phyloP scores from a whole-genome alignment of 2,888 invertebrate genomes.

The Lasiommata megera region DNA sequence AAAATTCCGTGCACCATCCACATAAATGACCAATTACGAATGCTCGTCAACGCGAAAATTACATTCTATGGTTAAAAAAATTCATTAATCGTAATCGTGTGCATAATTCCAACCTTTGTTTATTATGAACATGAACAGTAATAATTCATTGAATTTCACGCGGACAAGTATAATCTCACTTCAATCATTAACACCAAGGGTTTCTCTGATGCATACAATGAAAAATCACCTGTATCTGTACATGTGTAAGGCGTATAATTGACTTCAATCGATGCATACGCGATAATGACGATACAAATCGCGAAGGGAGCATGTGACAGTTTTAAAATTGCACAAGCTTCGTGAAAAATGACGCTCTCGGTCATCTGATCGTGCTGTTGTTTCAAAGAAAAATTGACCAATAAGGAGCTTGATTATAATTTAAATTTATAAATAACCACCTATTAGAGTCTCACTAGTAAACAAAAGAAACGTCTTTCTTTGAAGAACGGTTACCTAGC shows the following conservation, averaged over 20 bases:
- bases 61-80: conserved; percentile 7
- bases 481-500: neutral
- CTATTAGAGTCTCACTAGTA: neutral
- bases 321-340: conserved; percentile 47
- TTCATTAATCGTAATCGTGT: conserved; percentile 23
- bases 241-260: conserved; percentile 27
- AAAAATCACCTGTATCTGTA: conserved; percentile 24
- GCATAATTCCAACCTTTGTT: conserved; percentile 32
- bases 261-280: conserved; percentile 11
- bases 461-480: neutral
- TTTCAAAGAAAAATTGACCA: conserved; percentile 24
- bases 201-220: conserved; percentile 6
- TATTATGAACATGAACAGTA: conserved; percentile 26
- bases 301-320: conserved; percentile 50
- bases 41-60: conserved; percentile 14
- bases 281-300: conserved; percentile 47
- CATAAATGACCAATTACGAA: conserved; percentile 11
- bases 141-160: conserved; percentile 37
- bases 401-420: conserved; percentile 26
- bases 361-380: conserved; percentile 25
- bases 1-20: neutral
- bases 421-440: conserved; percentile 8
- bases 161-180: conserved; percentile 26
- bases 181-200: conserved; percentile 26
- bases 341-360: conserved; percentile 48